A percentile compares a stretch with the other conserved stretches of the same genome.
Evolutionary conservation across 2,113 vertebrate genomes (phyloP).

Genomic region (Copsychus sechellarum): DNA sequence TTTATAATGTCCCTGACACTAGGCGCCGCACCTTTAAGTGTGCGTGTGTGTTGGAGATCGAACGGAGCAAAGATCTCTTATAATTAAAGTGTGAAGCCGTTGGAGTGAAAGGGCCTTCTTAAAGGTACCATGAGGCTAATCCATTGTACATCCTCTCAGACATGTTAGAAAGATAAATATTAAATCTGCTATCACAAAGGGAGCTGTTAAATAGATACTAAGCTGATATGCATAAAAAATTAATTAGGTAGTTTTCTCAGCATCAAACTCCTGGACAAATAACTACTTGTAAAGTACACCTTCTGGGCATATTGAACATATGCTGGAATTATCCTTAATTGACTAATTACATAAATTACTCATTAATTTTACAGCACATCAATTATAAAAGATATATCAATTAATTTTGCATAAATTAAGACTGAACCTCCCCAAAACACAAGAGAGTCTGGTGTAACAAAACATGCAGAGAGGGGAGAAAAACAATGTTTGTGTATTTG

Average conservation of each 20-base stretch:
- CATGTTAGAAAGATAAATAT: conserved; percentile 99
- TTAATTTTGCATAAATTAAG: conserved; percentile 99
- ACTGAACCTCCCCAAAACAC: conserved; percentile 78
- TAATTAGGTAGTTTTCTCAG: conserved; percentile 98
- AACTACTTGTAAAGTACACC: conserved; percentile 99
- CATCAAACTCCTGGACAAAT: conserved; percentile 99
- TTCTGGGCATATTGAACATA: conserved; percentile 99
- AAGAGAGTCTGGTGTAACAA: conserved; percentile 86
- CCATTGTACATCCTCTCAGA: conserved; percentile 87
- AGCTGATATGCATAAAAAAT: conserved; percentile 99
- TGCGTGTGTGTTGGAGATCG: neutral
- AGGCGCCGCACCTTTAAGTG: conserved; percentile 53
- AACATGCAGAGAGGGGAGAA: conserved; percentile 86
- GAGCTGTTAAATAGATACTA: conserved; percentile 99
- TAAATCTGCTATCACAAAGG: conserved; percentile 99
- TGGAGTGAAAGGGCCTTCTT: conserved; percentile 75
- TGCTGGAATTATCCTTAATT: conserved; percentile 99
- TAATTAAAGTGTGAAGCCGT: conserved; percentile 72
- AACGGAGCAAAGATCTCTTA: conserved; percentile 59
- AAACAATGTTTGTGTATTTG: conserved; percentile 96
- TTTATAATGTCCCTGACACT: conserved; percentile 76
- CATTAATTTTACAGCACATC: conserved; percentile 99
- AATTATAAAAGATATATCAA: conserved; percentile 99
- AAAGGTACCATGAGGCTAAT: conserved; percentile 85
- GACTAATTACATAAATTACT: conserved; percentile 99